Evolutionary conservation across 2,888 invertebrate species (phyloP), one percentile per base, ranked within the genome.

Genomic region (Torymus tubicola): DNA sequence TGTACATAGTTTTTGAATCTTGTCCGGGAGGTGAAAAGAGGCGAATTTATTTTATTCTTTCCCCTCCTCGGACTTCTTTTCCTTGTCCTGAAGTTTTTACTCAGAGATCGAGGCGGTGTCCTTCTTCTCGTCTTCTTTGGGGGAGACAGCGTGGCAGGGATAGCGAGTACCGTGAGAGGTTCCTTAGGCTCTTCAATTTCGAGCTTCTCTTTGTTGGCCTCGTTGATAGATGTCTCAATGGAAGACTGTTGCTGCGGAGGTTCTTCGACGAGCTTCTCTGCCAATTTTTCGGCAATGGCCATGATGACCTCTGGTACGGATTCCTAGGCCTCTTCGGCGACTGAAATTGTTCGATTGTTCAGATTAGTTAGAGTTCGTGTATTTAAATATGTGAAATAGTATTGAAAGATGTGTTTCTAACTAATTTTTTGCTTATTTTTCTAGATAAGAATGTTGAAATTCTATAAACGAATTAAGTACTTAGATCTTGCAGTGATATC

Each of bases 281-380:
- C 82, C 5, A 8, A 31, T 1, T 86, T 89, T 76, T 92, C 92
- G 55, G 88, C 87, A 12, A 87, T 84, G 0, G 92, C 90, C 85
- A 92, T 84, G 65, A 93, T 92, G 0, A 83, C 82, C 31, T 84
- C 82, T 2, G 84, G 83, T 18, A 80, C 71, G 67, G 83, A 53
- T 74, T 85, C 65, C 16, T 78, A 79, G 10, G 81, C 69, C 58
- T 82, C 73, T 53, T 80, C 81, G 55, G 52, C 16, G 31, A 42
- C 55, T n/a, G 69, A 58, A 16, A 81, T 67, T 68, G 31, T 31
- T 31, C 31, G 4, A 31, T 31, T 31, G 31, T 31, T 5, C 5
- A 31, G 31, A 5, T 31, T 31, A 31, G 31, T 31, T 31, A 0
- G 3, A 8, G 31, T 31, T 31, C 0, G 31, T 3, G 0, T 31